Base-by-base conservation (phyloP, 2,888 invertebrate species). In the Gryllus longicercus region DNA sequence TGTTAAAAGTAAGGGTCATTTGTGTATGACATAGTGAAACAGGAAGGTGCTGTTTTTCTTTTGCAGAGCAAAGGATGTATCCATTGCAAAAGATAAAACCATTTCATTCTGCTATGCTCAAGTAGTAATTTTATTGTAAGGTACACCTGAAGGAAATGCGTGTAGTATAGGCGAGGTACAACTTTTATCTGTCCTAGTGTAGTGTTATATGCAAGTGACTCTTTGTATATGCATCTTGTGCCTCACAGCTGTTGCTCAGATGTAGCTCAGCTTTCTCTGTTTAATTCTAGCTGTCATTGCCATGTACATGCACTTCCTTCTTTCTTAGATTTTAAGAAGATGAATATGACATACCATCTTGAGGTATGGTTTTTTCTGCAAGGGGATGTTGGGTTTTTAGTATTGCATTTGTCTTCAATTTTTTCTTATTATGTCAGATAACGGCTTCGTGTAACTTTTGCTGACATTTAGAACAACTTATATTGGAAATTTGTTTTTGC, bases 1-100 rank as follows among this genome's bases (percentile, higher is more conserved):
- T 63, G 63, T 63, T 63, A 63, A 63, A 63, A 63, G 63, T 63
- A 63, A 63, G 63, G 63, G 63, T 63, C 63, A 63, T 63, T 63
- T 63, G 63, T 63, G n/a, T 63, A 63, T 63, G 63, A 63, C 63
- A 63, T 63, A 63, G 63, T 63, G 63, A 63, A 63, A 63, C 63
- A 63, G 63, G 63, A 63, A 63, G 63, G 63, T 63, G 63, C 63
- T 63, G 63, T 63, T 63, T 63, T 63, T 63, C 63, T 63, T 63
- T 18, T 63, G 63, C 63, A 63, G 63, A 63, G 8, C 63, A 63
- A 63, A n/a, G 63, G 63, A 63, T 38, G 63, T 63, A 63, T 63
- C 63, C 63, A 63, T 18, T 63, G n/a, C 63, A 63, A 63, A 38
- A 63, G 63, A n/a, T 63, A 63, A 63, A 63, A 63, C 63, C 63